These are phyloP conservation scores for Drosophila bocki DNA, from an alignment of 1,140 invertebrate species.

Conservation along the genomic window DNA sequence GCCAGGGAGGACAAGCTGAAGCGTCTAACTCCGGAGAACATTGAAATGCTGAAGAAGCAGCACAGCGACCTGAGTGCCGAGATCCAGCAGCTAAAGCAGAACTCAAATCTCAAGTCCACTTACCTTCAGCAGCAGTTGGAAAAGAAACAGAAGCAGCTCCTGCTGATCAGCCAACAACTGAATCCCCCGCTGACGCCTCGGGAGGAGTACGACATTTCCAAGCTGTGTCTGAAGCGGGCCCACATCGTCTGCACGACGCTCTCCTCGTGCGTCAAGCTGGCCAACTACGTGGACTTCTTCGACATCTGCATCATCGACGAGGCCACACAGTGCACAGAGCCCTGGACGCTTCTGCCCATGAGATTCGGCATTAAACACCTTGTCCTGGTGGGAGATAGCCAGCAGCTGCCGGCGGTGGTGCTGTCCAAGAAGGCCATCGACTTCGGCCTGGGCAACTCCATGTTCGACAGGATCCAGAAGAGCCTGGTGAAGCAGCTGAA, in stretches of 20 bases:
- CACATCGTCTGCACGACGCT: conserved; percentile 85
- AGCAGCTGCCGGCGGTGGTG: conserved; percentile 94
- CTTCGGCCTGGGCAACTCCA: conserved; percentile 65
- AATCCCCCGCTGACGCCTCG: conserved; percentile 49
- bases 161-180: conserved; percentile 40
- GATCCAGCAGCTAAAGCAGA: conserved; percentile 35
- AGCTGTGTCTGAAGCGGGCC: conserved; percentile 53
- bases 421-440: conserved; percentile 86
- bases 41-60: conserved; percentile 35
- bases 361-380: conserved; percentile 90
- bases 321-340: conserved; percentile 94
- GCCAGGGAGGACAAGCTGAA: conserved; percentile 21
- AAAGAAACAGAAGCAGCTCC: conserved; percentile 41
- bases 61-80: conserved; percentile 31
- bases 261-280: conserved; percentile 76
- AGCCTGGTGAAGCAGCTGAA: conserved; percentile 72
- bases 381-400: conserved; percentile 95
- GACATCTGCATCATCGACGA: conserved; percentile 96
- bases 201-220: conserved; percentile 62
- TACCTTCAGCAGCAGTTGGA: conserved; percentile 42
- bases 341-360: conserved; percentile 92
- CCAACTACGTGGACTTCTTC: conserved; percentile 86
- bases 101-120: conserved; percentile 12
- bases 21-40: conserved; percentile 35
- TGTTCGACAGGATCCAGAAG: conserved; percentile 86